A percentile compares a stretch with the other conserved stretches of the same genome.
Evolutionary conservation across 2,113 vertebrate genomes (phyloP).

Genomic region (Siphamia tubifer): DNA sequence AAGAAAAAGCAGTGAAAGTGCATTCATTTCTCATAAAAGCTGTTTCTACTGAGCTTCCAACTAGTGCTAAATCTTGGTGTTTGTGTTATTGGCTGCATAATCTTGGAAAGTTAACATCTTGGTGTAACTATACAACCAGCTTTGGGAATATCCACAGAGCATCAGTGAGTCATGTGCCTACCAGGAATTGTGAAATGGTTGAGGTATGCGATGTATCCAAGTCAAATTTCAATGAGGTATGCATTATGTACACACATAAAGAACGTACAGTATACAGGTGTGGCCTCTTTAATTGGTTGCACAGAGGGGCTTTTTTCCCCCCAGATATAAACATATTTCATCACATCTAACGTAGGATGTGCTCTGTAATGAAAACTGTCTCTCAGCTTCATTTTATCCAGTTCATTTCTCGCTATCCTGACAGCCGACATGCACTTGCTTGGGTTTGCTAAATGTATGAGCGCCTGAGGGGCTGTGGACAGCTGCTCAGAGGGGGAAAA

Average conservation of each 20-base stretch:
- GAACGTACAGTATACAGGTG: slow-evolving; percentile 30
- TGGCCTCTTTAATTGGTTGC: slow-evolving; percentile 28
- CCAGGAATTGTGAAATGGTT: slow-evolving; percentile 61
- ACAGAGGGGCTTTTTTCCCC: slow-evolving; percentile 5
- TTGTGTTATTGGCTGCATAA: slow-evolving; percentile 44
- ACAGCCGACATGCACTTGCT: slow-evolving; percentile 52
- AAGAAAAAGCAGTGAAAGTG: neutral
- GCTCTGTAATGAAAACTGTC: slow-evolving; percentile 44
- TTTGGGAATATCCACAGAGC: slow-evolving; percentile 38
- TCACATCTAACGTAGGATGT: slow-evolving; percentile 14
- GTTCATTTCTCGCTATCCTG: slow-evolving; percentile 16
- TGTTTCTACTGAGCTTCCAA: neutral
- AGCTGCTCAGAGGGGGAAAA: slow-evolving; percentile 64
- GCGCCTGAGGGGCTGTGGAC: slow-evolving; percentile 59
- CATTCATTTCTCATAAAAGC: slow-evolving; percentile 14
- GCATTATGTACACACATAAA: slow-evolving; percentile 44
- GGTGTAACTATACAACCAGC: slow-evolving; percentile 28
- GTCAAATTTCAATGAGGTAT: slow-evolving; percentile 27
- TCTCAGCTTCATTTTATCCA: slow-evolving; percentile 24
- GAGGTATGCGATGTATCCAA: slow-evolving; percentile 35
- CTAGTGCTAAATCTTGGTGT: slow-evolving; percentile 17
- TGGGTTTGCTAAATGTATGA: slow-evolving; percentile 39
- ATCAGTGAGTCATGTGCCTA: slow-evolving; percentile 47
- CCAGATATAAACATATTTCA: neutral
- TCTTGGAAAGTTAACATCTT: slow-evolving; percentile 46